phyloP scores from a whole-genome alignment of 2,797 vertebrate species.

The Cossypha caffra region DNA sequence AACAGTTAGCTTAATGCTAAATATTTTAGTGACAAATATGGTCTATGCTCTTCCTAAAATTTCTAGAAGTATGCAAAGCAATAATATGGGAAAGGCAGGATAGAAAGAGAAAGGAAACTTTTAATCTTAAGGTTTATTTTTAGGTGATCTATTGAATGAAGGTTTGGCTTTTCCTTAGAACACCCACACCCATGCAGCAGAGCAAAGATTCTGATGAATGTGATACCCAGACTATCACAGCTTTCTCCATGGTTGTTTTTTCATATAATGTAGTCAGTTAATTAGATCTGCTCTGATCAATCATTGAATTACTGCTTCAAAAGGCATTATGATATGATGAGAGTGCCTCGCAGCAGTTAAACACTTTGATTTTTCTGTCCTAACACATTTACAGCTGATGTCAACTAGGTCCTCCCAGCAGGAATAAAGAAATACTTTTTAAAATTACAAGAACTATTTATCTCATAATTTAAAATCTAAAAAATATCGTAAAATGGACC shows the following conservation, averaged over 20 bases:
- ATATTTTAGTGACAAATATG: conserved; percentile 48
- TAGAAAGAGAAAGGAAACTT: conserved; percentile 44
- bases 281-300: conserved; percentile 56
- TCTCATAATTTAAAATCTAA: not conserved
- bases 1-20: conserved; percentile 53
- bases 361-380: conserved; percentile 47
- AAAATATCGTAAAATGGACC: not conserved
- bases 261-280: conserved; percentile 12
- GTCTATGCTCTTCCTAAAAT: conserved; percentile 39
- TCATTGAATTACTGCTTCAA: conserved; percentile 8
- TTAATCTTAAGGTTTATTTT: conserved; percentile 6
- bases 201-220: conserved; percentile 22
- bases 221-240: not conserved
- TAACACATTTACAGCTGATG: conserved; percentile 8
- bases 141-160: conserved; percentile 33
- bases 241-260: conserved; percentile 5
- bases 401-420: not conserved
- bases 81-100: not conserved
- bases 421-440: conserved; percentile 14
- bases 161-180: conserved; percentile 13
- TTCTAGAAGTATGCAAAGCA: conserved; percentile 1
- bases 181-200: not conserved
- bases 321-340: conserved; percentile 32
- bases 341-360: not conserved
- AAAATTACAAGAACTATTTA: not conserved